Evolutionary conservation across 2,113 vertebrate genomes (phyloP).

Genomic region (Leptodactylus fuscus): DNA sequence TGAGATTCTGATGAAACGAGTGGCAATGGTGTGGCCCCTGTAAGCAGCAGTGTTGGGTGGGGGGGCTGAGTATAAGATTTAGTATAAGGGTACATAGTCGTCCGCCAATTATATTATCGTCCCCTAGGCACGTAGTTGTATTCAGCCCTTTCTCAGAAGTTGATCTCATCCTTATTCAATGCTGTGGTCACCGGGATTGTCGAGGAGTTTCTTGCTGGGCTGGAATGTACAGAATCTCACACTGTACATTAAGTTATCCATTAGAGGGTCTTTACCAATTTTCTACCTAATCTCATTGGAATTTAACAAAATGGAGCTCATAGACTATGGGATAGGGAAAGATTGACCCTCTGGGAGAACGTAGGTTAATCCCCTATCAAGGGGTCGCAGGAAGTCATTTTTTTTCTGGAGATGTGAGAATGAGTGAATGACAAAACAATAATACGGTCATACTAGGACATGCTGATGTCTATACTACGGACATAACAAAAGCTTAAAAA

Average conservation of each 20-base stretch:
- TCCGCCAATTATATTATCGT: neutral
- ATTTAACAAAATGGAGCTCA: neutral
- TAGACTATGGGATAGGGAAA: neutral
- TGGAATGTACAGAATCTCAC: neutral
- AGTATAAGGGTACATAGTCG: no score
- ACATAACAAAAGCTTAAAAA: no score
- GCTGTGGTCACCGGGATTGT: neutral
- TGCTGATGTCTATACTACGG: no score
- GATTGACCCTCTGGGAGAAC: neutral
- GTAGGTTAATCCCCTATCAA: neutral
- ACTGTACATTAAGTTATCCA: neutral
- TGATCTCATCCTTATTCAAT: neutral
- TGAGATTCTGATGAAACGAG: no score
- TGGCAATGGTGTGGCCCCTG: no score
- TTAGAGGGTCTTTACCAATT: neutral
- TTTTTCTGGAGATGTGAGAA: neutral
- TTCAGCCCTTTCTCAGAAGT: neutral
- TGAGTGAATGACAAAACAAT: neutral
- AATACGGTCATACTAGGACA: neutral
- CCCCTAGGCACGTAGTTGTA: neutral
- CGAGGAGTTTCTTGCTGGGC: neutral
- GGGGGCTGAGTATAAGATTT: no score
- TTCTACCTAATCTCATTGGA: constrained; percentile 4
- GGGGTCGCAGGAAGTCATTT: neutral
- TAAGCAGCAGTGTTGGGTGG: no score